A percentile compares a stretch with the other conserved stretches of the same genome.
Conservation (phyloP, 2,888 invertebrate species). For the Netelia inedita region DNA sequence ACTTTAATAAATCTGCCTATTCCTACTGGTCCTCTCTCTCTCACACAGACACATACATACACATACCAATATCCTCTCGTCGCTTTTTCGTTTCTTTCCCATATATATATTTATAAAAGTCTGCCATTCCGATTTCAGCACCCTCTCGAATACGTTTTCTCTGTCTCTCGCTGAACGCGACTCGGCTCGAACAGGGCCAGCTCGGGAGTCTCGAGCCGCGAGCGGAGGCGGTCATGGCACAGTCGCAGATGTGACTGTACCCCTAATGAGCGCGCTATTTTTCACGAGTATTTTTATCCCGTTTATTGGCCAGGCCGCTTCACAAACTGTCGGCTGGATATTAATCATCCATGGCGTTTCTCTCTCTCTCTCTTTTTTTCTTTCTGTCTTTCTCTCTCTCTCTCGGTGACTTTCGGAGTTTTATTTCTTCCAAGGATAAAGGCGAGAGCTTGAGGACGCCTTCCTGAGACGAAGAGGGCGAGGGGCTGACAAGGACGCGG, state of each 20-base stretch:
- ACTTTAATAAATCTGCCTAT: constrained; percentile 83
- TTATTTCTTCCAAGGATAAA: constrained; percentile 83
- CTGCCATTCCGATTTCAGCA: constrained; percentile 47
- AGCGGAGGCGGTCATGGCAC: constrained; percentile 68
- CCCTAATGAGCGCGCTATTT: constrained; percentile 85
- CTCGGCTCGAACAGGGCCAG: constrained; percentile 32
- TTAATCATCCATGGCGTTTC: constrained; percentile 81
- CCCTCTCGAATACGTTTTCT: constrained; percentile 52
- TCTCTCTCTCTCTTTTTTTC: constrained; percentile 18
- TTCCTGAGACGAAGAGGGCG: constrained; percentile 53
- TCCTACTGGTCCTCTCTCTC: constrained; percentile 68
- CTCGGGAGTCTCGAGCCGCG: constrained; percentile 35
- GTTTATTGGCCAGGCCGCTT: constrained; percentile 85
- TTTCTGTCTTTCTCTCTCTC: constrained; percentile 69
- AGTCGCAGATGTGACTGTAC: constrained; percentile 85
- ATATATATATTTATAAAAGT: constrained; percentile 23
- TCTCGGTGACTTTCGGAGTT: constrained; percentile 79
- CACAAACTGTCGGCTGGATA: constrained; percentile 85
- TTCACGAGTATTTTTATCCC: constrained; percentile 85
- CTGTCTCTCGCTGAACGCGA: constrained; percentile 48
- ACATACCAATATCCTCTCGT: constrained; percentile 59
- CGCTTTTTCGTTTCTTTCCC: constrained; percentile 61
- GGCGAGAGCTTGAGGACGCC: constrained; percentile 69
- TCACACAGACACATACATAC: background rate
- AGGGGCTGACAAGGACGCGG: constrained; percentile 21